Evolutionary conservation across 2,113 vertebrate species (phyloP).

Genomic region (Pelecanus crispus): DNA sequence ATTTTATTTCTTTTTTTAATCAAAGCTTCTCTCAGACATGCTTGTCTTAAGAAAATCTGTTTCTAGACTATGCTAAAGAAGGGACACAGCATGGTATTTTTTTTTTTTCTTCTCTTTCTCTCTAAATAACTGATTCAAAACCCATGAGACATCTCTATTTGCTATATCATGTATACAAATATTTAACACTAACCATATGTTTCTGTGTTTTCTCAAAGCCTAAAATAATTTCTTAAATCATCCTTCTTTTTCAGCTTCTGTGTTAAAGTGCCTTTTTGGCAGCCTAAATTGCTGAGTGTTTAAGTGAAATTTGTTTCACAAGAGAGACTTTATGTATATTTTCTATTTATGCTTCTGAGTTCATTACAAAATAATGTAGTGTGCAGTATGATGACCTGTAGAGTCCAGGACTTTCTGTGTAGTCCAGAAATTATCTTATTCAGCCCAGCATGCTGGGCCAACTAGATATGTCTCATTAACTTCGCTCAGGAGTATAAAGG

Average conservation of each 20-base stretch:
- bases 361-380: background rate
- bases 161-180: background rate
- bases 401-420: background rate
- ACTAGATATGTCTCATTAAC: background rate
- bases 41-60: background rate
- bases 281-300: background rate
- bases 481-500: background rate
- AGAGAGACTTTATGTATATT: background rate
- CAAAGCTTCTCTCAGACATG: background rate
- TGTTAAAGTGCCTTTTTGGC: background rate
- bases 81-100: background rate
- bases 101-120: background rate
- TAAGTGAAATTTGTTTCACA: background rate
- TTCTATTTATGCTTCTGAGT: background rate
- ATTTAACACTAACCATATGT: slow-evolving; percentile 33
- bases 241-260: background rate
- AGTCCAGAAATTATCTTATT: background rate
- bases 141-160: background rate
- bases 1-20: background rate
- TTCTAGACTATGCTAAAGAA: background rate
- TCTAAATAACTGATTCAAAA: background rate
- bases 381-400: background rate
- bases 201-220: background rate
- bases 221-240: background rate
- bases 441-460: background rate